Base-by-base conservation (phyloP, 2,888 invertebrate genomes). In the Amphipoea oculea region DNA sequence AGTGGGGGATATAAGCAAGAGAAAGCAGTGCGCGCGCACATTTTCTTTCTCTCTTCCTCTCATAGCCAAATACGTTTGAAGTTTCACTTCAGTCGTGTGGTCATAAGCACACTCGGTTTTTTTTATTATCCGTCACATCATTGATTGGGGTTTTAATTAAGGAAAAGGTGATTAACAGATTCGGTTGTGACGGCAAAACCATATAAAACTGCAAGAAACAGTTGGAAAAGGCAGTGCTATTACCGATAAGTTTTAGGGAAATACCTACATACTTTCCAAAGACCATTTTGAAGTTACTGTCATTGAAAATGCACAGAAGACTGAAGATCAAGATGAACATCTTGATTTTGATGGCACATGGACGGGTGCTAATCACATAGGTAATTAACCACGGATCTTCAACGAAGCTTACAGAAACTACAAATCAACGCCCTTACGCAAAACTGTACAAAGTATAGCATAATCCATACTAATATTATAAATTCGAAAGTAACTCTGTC, bases 71-170 rank as follows among this genome's bases (percentile, higher is more conserved):
- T n/a, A n/a, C n/a, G n/a, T n/a, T n/a, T n/a, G n/a, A n/a, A n/a
- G n/a, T n/a, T n/a, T n/a, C n/a, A n/a, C n/a, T n/a, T n/a, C n/a
- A n/a, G n/a, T n/a, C n/a, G n/a, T n/a, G n/a, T n/a, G n/a, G n/a
- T n/a, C n/a, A n/a, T n/a, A n/a, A n/a, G n/a, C n/a, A n/a, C n/a
- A n/a, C n/a, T n/a, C n/a, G n/a, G n/a, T n/a, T n/a, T n/a, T n/a
- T 29, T 36, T n/a, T 14, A 1, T 11, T 48, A 23, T 68, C 1
- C 12, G 7, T 57, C 17, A 42, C n/a, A 51, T 82, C 12, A 17
- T 45, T 14, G 42, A 82, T 74, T 82, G 7, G 3, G 7, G n/a
- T 48, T 67, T 60, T 60, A 60, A 72, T 42, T 4, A 79, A 29
- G 14, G 57, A n/a, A 57, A 73, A 51, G 2, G 1, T 57, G 17